These are phyloP conservation scores for Sarcophilus harrisii DNA, from an alignment of 2,797 vertebrate genomes.

Conservation along the genomic window DNA sequence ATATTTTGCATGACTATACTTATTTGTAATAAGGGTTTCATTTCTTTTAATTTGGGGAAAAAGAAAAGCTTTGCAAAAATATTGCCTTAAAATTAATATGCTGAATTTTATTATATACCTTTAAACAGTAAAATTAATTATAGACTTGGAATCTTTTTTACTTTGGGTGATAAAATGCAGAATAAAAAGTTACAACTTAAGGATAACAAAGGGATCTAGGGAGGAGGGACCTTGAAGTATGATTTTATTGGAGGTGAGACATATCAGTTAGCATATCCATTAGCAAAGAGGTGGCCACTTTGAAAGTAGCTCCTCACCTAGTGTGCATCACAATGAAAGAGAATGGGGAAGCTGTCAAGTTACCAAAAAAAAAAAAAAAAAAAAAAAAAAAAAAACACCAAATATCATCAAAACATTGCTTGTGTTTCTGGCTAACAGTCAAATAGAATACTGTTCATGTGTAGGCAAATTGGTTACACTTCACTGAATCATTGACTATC, in stretches of 20 bases:
- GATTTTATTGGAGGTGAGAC: not conserved
- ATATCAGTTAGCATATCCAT: not conserved
- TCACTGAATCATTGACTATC: not conserved
- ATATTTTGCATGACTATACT: not conserved
- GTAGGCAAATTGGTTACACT: not conserved
- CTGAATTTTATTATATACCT: not conserved
- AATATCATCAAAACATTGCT: too few species aligned
- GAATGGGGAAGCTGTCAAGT: not conserved
- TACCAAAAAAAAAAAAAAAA: not conserved
- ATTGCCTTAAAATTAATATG: not conserved
- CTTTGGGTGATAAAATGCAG: not conserved
- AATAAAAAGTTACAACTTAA: not conserved
- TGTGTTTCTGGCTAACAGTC: too few species aligned
- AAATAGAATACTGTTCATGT: not conserved
- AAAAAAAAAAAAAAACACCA: too few species aligned
- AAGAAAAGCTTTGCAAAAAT: not conserved
- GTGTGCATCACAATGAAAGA: not conserved
- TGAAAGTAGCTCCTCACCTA: not conserved
- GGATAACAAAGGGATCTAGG: not conserved
- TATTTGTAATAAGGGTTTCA: not conserved
- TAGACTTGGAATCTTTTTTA: not conserved
- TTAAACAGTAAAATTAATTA: not conserved
- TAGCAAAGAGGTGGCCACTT: not conserved
- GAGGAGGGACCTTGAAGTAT: not conserved
- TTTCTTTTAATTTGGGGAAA: not conserved